Percentiles rank a stretch among this genome's conserved stretches.
Conservation (phyloP, 2,797 vertebrate genomes). For the Apogon talboti region DNA sequence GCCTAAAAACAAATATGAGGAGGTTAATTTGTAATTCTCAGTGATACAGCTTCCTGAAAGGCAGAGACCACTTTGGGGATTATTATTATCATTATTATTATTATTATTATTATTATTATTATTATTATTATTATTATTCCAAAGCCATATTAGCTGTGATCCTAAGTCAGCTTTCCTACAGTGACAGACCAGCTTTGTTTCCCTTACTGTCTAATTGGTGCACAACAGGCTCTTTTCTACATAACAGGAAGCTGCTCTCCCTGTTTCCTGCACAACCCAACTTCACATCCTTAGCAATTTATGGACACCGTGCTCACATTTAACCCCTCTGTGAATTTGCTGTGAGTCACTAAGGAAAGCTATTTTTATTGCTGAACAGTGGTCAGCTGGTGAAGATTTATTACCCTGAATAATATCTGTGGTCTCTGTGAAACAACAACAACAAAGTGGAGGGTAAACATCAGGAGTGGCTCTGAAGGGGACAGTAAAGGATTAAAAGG, state of each 20-base stretch:
- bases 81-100: no score
- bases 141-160: no score
- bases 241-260: constrained; percentile 96
- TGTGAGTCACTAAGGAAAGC: constrained; percentile 44
- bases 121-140: constrained; percentile 3
- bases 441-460: constrained; percentile 35
- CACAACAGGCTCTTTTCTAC: constrained; percentile 86
- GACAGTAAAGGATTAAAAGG: constrained; percentile 2
- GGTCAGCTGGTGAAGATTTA: constrained; percentile 60
- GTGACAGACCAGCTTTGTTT: constrained; percentile 52
- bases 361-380: constrained; percentile 53
- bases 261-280: constrained; percentile 93
- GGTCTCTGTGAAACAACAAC: background rate
- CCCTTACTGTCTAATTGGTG: constrained; percentile 86
- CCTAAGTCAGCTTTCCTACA: constrained; percentile 24
- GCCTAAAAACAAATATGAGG: no score
- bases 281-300: constrained; percentile 89
- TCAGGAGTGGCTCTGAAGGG: constrained; percentile 10
- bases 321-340: constrained; percentile 85
- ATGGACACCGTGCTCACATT: constrained; percentile 81
- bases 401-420: constrained; percentile 31
- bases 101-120: no score
- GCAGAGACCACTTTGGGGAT: no score
- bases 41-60: no score
- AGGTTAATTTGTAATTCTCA: no score